Evolutionary conservation across 2,797 vertebrate genomes (phyloP).

Genomic region (Crenuchus spilurus): DNA sequence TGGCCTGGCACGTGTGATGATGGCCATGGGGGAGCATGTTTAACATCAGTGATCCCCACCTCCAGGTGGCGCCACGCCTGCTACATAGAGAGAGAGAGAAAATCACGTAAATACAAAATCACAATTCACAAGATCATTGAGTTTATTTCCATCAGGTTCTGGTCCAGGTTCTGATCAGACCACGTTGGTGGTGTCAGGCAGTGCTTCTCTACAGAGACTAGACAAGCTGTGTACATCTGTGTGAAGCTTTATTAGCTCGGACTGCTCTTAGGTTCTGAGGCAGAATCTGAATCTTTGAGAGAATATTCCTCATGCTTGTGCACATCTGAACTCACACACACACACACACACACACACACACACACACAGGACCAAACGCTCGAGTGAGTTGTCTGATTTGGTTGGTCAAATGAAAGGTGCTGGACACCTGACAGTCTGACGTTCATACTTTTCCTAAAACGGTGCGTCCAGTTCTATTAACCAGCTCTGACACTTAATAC

Average conservation of each 20-base stretch:
- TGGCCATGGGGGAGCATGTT: constrained; percentile 82
- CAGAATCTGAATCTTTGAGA: too few species aligned
- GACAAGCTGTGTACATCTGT: too few species aligned
- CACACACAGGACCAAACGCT: too few species aligned
- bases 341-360: not conserved
- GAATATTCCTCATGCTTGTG: not conserved
- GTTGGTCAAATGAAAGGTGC: not conserved
- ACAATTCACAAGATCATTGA: too few species aligned
- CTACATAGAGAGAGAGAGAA: constrained; percentile 14
- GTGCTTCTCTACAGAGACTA: too few species aligned
- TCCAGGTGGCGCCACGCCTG: constrained; percentile 72
- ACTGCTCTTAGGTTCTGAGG: too few species aligned
- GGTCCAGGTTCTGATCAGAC: too few species aligned
- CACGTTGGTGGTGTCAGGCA: too few species aligned
- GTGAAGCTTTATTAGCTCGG: too few species aligned
- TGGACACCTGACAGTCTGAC: constrained; percentile 1
- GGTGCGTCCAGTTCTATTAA: constrained; percentile 11
- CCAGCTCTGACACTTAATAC: constrained; percentile 14
- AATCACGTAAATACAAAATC: too few species aligned
- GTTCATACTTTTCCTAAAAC: not conserved
- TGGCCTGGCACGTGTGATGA: constrained; percentile 74
- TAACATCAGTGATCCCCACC: constrained; percentile 77
- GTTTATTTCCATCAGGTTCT: too few species aligned
- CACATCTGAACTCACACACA: not conserved
- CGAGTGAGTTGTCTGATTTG: not conserved